Evolutionary conservation across 2,113 vertebrate species (phyloP).

Genomic region (Thalassoma bifasciatum): DNA sequence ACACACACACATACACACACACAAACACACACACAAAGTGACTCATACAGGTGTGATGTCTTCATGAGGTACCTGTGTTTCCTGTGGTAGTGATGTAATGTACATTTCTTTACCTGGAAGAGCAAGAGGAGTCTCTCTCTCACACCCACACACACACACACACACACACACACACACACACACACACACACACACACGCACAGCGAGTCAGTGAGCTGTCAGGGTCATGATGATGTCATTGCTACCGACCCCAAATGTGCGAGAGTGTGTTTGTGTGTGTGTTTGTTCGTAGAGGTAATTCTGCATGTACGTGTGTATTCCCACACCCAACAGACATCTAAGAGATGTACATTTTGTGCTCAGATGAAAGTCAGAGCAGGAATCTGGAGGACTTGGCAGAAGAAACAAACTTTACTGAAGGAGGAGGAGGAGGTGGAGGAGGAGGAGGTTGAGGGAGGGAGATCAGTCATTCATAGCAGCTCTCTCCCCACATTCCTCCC

Average conservation of each 20-base stretch:
- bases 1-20: constrained; percentile 1
- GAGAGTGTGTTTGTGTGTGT: constrained; percentile 24
- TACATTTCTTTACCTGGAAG: constrained; percentile 32
- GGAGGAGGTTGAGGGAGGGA: constrained; percentile 45
- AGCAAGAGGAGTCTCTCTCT: constrained; percentile 4
- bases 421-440: constrained; percentile 9
- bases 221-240: constrained; percentile 56
- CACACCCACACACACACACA: constrained; percentile 19
- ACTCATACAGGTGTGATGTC: constrained; percentile 27
- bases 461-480: constrained; percentile 78
- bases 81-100: constrained; percentile 37
- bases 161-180: constrained; percentile 10
- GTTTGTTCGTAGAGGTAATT: constrained; percentile 25
- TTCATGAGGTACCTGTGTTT: constrained; percentile 23
- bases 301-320: neutral
- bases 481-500: constrained; percentile 77
- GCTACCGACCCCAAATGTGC: constrained; percentile 8
- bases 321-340: constrained; percentile 1
- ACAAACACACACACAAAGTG: neutral
- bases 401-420: constrained; percentile 17
- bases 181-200: constrained; percentile 10
- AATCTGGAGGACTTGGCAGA: constrained; percentile 28
- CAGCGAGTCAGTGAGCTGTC: constrained; percentile 16
- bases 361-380: constrained; percentile 18
- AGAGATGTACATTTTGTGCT: neutral